Evolutionary conservation across 2,797 vertebrate genomes (phyloP).

Genomic region (Ctenopoma kingsleyae): DNA sequence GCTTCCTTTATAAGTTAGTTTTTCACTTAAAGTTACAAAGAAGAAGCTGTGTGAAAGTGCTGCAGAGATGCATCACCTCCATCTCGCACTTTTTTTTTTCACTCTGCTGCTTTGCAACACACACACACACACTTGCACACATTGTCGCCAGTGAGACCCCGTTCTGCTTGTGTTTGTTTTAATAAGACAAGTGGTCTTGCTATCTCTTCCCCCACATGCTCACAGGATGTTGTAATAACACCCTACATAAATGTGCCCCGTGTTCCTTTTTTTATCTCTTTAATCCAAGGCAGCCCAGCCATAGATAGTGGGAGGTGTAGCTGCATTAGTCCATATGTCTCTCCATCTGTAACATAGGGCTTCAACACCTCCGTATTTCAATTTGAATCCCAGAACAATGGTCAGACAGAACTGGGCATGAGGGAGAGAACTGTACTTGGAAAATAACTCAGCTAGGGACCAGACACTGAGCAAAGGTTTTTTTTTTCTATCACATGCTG

Average conservation of each 20-base stretch:
- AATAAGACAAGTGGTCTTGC: slow-evolving; percentile 42
- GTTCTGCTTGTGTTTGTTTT: slow-evolving; percentile 20
- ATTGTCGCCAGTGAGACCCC: slow-evolving; percentile 24
- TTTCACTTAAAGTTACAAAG: slow-evolving; percentile 37
- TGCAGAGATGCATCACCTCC: background rate
- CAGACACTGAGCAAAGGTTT: slow-evolving; percentile 17
- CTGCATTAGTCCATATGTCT: slow-evolving; percentile 57
- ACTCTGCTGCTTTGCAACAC: background rate
- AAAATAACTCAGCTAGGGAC: slow-evolving; percentile 17
- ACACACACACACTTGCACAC: background rate
- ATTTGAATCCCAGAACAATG: slow-evolving; percentile 48
- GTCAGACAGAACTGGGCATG: slow-evolving; percentile 15
- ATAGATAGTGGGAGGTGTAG: slow-evolving; percentile 53
- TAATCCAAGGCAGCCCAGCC: slow-evolving; percentile 53
- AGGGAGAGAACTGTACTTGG: background rate
- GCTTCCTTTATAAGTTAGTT: slow-evolving; percentile 33
- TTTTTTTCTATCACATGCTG: slow-evolving; percentile 14
- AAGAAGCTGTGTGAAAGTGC: slow-evolving; percentile 20
- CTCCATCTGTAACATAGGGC: slow-evolving; percentile 52
- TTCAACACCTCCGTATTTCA: slow-evolving; percentile 48
- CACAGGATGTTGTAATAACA: slow-evolving; percentile 56
- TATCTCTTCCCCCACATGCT: slow-evolving; percentile 37
- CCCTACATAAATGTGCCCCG: slow-evolving; percentile 47
- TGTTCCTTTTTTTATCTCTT: slow-evolving; percentile 52
- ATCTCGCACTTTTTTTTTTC: background rate